Percentiles rank a stretch among this genome's conserved stretches.
Conservation (phyloP, 2,797 vertebrate genomes). For the Chelon labrosus region DNA sequence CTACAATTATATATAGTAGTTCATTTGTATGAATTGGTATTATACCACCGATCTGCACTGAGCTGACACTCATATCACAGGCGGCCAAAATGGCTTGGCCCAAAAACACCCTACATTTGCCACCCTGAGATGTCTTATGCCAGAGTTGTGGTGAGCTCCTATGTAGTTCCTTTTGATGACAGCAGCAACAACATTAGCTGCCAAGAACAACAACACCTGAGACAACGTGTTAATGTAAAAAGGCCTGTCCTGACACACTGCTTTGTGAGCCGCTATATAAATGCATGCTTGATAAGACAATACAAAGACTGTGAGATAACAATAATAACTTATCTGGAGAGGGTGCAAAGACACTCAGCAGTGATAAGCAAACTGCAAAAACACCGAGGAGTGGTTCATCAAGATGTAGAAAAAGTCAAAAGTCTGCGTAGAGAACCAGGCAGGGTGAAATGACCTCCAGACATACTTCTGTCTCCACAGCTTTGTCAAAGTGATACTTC, state of each 20-base stretch:
- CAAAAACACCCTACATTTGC: slow-evolving; percentile 13
- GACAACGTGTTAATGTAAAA: slow-evolving; percentile 42
- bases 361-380: slow-evolving; percentile 41
- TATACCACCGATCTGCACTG: background rate
- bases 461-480: background rate
- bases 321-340: slow-evolving; percentile 37
- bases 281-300: slow-evolving; percentile 36
- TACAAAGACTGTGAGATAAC: slow-evolving; percentile 32
- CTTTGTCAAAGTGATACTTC: slow-evolving; percentile 26
- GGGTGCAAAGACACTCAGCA: slow-evolving; percentile 19
- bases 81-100: slow-evolving; percentile 12
- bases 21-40: background rate
- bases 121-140: slow-evolving; percentile 1
- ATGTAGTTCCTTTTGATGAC: slow-evolving; percentile 16
- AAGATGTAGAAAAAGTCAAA: slow-evolving; percentile 42
- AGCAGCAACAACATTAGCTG: background rate
- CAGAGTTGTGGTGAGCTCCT: slow-evolving; percentile 22
- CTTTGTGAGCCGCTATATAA: slow-evolving; percentile 17
- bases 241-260: slow-evolving; percentile 22
- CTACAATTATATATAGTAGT: background rate
- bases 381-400: slow-evolving; percentile 31
- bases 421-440: slow-evolving; percentile 18
- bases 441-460: slow-evolving; percentile 29
- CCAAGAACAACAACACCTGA: slow-evolving; percentile 20
- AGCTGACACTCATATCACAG: background rate